Percentiles rank a stretch among this genome's conserved stretches.
Conservation (phyloP, 2,797 vertebrate species). For the Microchirus variegatus region DNA sequence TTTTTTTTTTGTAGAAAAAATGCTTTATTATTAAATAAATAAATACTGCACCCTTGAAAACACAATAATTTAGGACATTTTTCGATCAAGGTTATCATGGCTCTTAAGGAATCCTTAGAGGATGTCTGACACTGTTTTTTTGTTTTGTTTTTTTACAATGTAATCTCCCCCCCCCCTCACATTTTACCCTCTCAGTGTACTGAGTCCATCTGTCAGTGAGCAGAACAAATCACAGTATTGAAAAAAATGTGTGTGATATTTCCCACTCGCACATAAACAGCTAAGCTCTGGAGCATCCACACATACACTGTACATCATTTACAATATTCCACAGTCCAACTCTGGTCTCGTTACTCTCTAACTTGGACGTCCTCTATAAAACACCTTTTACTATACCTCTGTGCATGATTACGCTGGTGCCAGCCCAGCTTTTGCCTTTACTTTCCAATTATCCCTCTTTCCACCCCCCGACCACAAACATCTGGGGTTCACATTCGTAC, state of each 20-base stretch:
- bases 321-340: constrained; percentile 71
- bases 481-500: constrained; percentile 54
- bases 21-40: constrained; percentile 87
- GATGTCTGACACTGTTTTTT: constrained; percentile 34
- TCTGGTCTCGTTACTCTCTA: constrained; percentile 70
- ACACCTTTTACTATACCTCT: constrained; percentile 35
- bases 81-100: constrained; percentile 62
- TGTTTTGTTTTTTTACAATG: constrained; percentile 8
- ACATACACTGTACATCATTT: constrained; percentile 67
- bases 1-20: constrained; percentile 62
- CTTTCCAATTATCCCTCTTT: constrained; percentile 43
- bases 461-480: constrained; percentile 38
- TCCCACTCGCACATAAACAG: constrained; percentile 36
- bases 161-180: constrained; percentile 16
- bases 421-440: constrained; percentile 83
- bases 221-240: constrained; percentile 83
- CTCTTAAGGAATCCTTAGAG: constrained; percentile 48
- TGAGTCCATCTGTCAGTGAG: constrained; percentile 76
- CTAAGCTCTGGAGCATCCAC: constrained; percentile 27
- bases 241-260: constrained; percentile 57
- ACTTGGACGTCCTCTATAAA: constrained; percentile 37
- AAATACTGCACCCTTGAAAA: constrained; percentile 92
- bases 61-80: constrained; percentile 88
- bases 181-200: constrained; percentile 72
- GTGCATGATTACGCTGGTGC: constrained; percentile 75